These are phyloP conservation scores for Sesia bembeciformis DNA, from an alignment of 2,888 invertebrate genomes.

Conservation along the genomic window DNA sequence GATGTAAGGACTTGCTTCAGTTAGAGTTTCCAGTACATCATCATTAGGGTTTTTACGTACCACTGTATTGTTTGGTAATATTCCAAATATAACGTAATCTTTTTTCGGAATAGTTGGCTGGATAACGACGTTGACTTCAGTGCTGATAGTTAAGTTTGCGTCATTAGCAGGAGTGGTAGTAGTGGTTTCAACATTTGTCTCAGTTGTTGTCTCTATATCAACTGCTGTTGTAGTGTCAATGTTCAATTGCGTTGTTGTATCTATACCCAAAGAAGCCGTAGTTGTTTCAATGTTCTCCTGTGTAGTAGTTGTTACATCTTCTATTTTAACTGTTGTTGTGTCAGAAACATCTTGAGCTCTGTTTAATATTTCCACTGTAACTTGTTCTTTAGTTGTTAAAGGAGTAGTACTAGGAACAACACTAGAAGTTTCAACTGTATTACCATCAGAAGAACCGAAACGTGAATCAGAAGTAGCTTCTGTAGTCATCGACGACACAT, in stretches of 20 bases:
- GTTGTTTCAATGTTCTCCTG: slow-evolving; percentile 18
- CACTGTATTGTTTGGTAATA: slow-evolving; percentile 85
- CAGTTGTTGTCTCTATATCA: slow-evolving; percentile 25
- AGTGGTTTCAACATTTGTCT: slow-evolving; percentile 21
- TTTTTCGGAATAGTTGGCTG: slow-evolving; percentile 64
- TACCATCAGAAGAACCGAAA: slow-evolving; percentile 7
- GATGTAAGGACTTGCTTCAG: slow-evolving; percentile 81
- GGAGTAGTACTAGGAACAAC: slow-evolving; percentile 11
- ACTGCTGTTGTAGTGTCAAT: slow-evolving; percentile 20
- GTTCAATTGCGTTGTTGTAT: slow-evolving; percentile 9
- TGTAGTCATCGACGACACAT: slow-evolving; percentile 12
- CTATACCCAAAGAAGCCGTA: slow-evolving; percentile 16
- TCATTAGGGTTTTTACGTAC: slow-evolving; percentile 83
- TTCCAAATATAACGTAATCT: slow-evolving; percentile 84
- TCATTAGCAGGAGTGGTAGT: slow-evolving; percentile 20
- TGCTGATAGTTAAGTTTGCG: slow-evolving; percentile 27
- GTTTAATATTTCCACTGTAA: slow-evolving; percentile 9
- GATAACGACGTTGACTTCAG: slow-evolving; percentile 27
- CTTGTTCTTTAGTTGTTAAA: slow-evolving; percentile 16
- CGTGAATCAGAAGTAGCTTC: slow-evolving; percentile 8
- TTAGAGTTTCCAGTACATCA: slow-evolving; percentile 77
- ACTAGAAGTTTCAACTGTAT: slow-evolving; percentile 1
- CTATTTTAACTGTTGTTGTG: neutral
- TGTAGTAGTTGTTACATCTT: neutral
- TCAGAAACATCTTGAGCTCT: slow-evolving; percentile 10